Evolutionary conservation across 2,113 vertebrate species (phyloP).

Genomic region (Elaphurus davidianus): DNA sequence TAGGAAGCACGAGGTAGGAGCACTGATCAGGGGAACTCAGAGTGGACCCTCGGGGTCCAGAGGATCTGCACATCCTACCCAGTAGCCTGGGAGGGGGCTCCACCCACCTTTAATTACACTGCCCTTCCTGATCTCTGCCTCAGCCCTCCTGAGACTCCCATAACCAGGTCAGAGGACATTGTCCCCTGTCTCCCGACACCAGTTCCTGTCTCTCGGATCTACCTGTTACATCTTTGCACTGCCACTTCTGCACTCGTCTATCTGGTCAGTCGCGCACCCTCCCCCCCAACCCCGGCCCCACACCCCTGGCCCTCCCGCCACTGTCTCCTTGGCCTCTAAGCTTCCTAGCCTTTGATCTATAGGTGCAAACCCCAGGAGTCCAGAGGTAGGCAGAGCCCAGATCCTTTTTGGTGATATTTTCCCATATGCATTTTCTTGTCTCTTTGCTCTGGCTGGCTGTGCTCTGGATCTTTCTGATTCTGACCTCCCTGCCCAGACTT

Average conservation of each 20-base stretch:
- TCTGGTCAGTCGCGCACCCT: background rate
- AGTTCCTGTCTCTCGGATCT: background rate
- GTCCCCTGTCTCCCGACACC: no score
- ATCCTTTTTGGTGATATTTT: background rate
- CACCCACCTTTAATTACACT: no score
- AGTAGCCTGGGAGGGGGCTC: background rate
- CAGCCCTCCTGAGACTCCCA: background rate
- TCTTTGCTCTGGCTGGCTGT: background rate
- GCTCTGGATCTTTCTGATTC: background rate
- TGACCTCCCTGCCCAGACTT: background rate
- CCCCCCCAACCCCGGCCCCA: accelerated
- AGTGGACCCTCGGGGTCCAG: background rate
- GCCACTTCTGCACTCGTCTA: background rate
- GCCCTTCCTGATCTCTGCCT: background rate
- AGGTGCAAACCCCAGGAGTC: background rate
- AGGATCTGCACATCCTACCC: background rate
- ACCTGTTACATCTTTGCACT: background rate
- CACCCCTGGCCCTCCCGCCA: background rate
- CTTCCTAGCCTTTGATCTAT: background rate
- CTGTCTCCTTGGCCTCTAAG: background rate
- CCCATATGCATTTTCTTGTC: background rate
- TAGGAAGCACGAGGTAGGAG: background rate
- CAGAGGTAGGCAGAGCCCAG: background rate
- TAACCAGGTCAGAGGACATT: background rate
- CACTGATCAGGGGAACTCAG: background rate